Conservation (phyloP, 2,797 vertebrate species). For the Coluber constrictor region DNA sequence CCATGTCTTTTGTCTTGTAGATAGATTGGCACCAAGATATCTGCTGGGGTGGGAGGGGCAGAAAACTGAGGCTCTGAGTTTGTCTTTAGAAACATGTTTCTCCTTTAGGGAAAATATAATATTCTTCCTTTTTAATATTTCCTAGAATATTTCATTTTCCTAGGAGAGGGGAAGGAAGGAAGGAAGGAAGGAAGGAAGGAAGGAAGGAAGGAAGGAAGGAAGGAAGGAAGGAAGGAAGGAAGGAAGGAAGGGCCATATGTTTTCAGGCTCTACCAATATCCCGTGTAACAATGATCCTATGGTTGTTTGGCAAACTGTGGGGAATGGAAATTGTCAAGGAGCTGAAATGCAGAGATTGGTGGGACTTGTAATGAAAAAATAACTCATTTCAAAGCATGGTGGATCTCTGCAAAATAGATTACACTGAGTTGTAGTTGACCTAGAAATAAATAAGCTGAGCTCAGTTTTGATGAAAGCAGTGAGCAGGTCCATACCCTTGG, state of each 20-base stretch:
- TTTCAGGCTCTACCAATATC: background rate
- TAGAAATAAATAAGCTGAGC: background rate
- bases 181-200: too few relatives aligned
- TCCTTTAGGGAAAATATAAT: too few relatives aligned
- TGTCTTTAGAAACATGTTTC: too few relatives aligned
- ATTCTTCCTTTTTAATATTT: too few relatives aligned
- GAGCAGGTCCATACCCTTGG: background rate
- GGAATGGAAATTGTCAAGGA: background rate
- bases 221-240: background rate
- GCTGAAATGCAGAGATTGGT: background rate
- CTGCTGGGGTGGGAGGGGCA: too few relatives aligned
- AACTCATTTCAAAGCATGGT: background rate
- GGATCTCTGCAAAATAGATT: background rate
- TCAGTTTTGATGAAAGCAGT: background rate
- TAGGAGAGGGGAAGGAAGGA: background rate
- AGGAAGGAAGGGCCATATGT: background rate
- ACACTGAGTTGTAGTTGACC: background rate
- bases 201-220: background rate
- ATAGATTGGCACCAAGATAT: too few relatives aligned
- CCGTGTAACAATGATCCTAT: background rate
- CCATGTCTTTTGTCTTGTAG: too few relatives aligned
- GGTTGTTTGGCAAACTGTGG: background rate
- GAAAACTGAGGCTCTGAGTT: too few relatives aligned
- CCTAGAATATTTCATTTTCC: too few relatives aligned
- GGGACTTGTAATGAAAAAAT: background rate